Base-by-base conservation (phyloP, 2,888 invertebrate species). In the Leptinotarsa rubiginosa region DNA sequence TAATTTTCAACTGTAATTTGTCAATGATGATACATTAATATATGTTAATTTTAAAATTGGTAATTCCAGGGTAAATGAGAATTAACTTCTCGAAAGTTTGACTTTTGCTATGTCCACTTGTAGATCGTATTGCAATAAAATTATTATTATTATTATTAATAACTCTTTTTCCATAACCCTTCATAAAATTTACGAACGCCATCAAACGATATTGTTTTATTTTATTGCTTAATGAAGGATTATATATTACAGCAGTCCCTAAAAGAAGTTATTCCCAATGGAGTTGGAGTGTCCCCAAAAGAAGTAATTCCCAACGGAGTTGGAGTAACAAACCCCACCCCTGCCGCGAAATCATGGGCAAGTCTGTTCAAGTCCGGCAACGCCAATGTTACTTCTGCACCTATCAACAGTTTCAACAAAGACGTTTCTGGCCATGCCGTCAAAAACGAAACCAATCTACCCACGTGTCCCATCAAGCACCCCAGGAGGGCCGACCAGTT, bases 331-430 rank as follows among this genome's bases (percentile, higher is more conserved):
- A 76, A 74, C 68, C 75, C 70, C n/a, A 59, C 69, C 4, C 69
- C 75, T 5, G 22, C 56, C 22, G 73, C 68, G 20, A 88, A 91
- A 69, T 92, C 93, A 0, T 93, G 93, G 93, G 93, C 93, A 1
- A 92, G 93, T 85, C 84, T 93, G 18, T 93, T 93, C 85, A 90
- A 81, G 73, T 76, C 81, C 59, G 77, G 86, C 56, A 82, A 81
- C 74, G 54, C 76, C 31, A 70, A 68, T 62, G 66, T 16, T 41
- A 66, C 65, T 79, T 31, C 80, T 84, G 31, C 78, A 84, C 71
- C 80, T 49, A 65, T 75, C 18, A 47, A 71, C 12, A 74, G 70
- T 72, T 25, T 66, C 7, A 71, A 72, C 41, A 73, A 75, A 22
- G 71, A 65, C 67, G 50, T 59, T 52, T 41, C 50, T 47, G 74